A percentile compares a stretch with the other conserved stretches of the same genome.
phyloP scores from a whole-genome alignment of 2,113 vertebrate genomes.

The Pituophis catenifer region DNA sequence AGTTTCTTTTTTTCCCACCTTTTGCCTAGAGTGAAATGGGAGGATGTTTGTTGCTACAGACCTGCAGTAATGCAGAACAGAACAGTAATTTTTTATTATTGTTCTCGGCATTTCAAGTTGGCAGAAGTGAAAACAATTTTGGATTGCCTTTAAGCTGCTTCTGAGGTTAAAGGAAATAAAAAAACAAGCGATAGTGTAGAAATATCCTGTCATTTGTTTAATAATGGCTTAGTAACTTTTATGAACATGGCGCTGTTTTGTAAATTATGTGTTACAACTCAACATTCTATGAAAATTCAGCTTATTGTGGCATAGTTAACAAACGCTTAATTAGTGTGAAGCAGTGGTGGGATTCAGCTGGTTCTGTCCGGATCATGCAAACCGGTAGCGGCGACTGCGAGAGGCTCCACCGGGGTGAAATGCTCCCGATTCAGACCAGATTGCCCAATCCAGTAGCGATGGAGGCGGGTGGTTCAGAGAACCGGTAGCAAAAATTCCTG shows the following conservation, averaged over 20 bases:
- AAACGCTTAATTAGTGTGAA: background rate
- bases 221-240: background rate
- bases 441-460: no score
- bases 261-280: background rate
- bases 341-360: no score
- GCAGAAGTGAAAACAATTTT: background rate
- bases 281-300: background rate
- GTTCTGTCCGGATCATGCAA: no score
- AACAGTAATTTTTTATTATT: background rate
- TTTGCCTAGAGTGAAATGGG: background rate
- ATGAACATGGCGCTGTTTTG: background rate
- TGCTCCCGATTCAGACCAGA: no score
- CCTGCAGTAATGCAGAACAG: background rate
- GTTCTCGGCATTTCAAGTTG: background rate
- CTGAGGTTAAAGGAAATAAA: background rate
- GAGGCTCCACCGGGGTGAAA: no score
- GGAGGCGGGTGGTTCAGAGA: no score
- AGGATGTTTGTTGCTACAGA: background rate
- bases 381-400: no score
- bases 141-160: background rate
- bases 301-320: background rate
- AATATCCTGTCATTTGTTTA: background rate
- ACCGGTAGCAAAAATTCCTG: no score
- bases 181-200: background rate
- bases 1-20: background rate